A percentile compares a stretch with the other conserved stretches of the same genome.
These are phyloP conservation scores for Gymnocephalus cernua DNA, from an alignment of 2,113 vertebrate genomes.

Conservation along the genomic window DNA sequence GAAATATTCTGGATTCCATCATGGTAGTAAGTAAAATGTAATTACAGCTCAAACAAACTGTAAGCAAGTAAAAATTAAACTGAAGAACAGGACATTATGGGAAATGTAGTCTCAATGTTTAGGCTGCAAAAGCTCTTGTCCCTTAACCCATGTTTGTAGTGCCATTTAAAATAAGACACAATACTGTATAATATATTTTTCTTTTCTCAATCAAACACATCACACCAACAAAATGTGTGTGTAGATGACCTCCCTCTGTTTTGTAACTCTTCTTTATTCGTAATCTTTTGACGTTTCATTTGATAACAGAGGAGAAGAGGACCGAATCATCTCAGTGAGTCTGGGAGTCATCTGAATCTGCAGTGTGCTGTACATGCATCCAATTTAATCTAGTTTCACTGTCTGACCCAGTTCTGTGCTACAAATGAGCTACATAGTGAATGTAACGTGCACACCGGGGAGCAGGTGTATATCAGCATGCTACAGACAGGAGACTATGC, in stretches of 20 bases:
- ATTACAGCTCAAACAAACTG: neutral
- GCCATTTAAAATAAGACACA: neutral
- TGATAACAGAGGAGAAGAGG: slow-evolving; percentile 28
- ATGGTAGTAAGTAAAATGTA: too few relatives aligned
- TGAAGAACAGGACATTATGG: neutral
- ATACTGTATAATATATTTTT: neutral
- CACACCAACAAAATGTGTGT: neutral
- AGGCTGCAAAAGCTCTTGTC: neutral
- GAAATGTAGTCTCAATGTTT: neutral
- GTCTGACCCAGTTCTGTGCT: slow-evolving; percentile 67
- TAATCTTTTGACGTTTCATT: slow-evolving; percentile 43
- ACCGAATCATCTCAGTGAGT: slow-evolving; percentile 23
- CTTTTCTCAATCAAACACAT: neutral
- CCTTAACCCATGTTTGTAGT: neutral
- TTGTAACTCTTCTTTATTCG: slow-evolving; percentile 16
- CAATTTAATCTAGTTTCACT: slow-evolving; percentile 43
- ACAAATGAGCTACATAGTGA: slow-evolving; percentile 47
- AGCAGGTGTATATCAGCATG: slow-evolving; percentile 71
- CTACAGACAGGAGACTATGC: slow-evolving; percentile 42
- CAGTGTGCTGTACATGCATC: slow-evolving; percentile 15
- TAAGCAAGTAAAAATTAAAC: neutral
- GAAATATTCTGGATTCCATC: too few relatives aligned
- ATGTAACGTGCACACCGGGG: slow-evolving; percentile 26
- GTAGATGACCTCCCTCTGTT: slow-evolving; percentile 15
- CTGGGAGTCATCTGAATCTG: slow-evolving; percentile 35